A percentile compares a stretch with the other conserved stretches of the same genome.
phyloP scores from a whole-genome alignment of 2,888 invertebrate genomes.

The Dynastes hyllus region DNA sequence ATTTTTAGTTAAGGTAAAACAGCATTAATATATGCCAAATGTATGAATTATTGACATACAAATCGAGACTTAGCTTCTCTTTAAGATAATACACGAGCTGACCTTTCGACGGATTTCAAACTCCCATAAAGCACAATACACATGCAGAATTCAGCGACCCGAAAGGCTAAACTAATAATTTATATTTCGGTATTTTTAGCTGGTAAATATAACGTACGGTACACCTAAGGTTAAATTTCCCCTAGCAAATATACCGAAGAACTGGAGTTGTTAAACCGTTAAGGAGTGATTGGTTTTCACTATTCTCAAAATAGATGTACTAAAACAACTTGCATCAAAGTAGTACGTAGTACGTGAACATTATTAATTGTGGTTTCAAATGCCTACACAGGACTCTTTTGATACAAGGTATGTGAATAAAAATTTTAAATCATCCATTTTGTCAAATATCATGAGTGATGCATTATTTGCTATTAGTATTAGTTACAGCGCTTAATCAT shows the following conservation, averaged over 20 bases:
- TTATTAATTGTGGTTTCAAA: too few species aligned
- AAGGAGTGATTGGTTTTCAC: conserved; percentile 3
- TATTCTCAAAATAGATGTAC: conserved; percentile 21
- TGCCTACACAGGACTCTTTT: background rate
- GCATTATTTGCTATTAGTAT: too few species aligned
- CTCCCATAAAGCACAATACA: conserved; percentile 32
- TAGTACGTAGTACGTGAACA: background rate
- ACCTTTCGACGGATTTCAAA: conserved; percentile 51
- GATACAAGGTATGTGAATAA: too few species aligned
- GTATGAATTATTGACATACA: conserved; percentile 37
- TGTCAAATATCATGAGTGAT: too few species aligned
- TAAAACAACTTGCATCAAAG: conserved; percentile 7
- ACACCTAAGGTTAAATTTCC: conserved; percentile 33
- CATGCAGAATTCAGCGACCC: conserved; percentile 52
- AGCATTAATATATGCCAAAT: background rate
- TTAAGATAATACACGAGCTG: conserved; percentile 40
- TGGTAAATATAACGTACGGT: conserved; percentile 37
- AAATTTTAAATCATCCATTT: too few species aligned
- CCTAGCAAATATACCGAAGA: conserved; percentile 3
- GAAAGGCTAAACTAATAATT: conserved; percentile 44
- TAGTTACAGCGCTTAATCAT: too few species aligned
- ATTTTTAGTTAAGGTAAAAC: too few species aligned
- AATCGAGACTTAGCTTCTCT: conserved; percentile 2
- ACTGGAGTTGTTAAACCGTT: background rate
- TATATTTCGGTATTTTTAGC: conserved; percentile 47